Evolutionary conservation across 2,113 vertebrate species (phyloP).

Genomic region (Formicarius rufipectus): DNA sequence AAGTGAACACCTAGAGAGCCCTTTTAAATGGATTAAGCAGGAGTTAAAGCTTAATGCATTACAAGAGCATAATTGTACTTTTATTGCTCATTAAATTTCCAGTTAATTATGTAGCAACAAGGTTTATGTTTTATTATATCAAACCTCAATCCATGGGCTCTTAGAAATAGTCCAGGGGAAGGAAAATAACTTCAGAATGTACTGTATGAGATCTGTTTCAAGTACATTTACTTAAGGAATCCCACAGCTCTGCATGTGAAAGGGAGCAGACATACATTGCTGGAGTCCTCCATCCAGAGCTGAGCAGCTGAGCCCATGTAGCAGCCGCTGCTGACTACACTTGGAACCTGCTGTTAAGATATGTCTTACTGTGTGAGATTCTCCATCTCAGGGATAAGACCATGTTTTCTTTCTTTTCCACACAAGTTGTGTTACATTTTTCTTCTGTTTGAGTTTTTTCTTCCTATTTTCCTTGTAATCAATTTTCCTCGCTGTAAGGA

Average conservation of each 20-base stretch:
- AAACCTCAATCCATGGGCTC: not conserved
- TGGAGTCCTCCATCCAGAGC: not conserved
- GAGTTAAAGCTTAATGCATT: constrained; percentile 46
- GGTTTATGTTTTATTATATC: constrained; percentile 26
- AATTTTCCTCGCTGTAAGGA: not conserved
- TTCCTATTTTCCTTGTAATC: not conserved
- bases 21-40: constrained; percentile 51
- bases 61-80: constrained; percentile 67
- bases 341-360: not conserved
- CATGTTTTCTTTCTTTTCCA: not conserved
- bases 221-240: not conserved
- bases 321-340: not conserved
- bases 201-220: not conserved
- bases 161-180: not conserved
- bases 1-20: constrained; percentile 21
- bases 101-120: constrained; percentile 73
- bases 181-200: not conserved
- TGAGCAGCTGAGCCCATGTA: not conserved
- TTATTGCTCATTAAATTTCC: constrained; percentile 72
- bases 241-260: not conserved
- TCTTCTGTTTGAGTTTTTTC: accelerated
- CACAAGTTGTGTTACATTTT: not conserved
- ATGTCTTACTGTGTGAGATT: not conserved
- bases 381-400: not conserved
- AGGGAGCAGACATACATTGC: not conserved